Evolutionary conservation across 2,888 invertebrate species (phyloP), one percentile per base, ranked within the genome.

Genomic region (Malthinus flaveolus): DNA sequence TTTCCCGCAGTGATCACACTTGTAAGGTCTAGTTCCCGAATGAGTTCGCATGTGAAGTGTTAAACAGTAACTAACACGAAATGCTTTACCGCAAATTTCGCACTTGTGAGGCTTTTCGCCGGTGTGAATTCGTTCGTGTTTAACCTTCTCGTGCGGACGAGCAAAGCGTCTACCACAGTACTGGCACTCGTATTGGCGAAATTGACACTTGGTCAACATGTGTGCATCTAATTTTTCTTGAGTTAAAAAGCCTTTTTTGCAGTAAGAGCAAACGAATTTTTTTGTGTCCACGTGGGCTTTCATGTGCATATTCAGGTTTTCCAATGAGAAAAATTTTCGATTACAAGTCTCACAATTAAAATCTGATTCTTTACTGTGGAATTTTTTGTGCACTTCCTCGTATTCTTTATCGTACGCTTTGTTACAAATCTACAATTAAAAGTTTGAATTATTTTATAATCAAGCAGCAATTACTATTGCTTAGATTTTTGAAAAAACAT

Each of bases 41-140:
- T 91, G 91, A 7, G 90, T 90, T 52, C 91, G 83, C 84, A 91
- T 86, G 74, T 91, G 91, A 7, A 91, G 78, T 0, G 90, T 91
- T 46, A 91, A 79, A 58, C 91, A 91, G 73, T 91, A 91, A 49
- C 89, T 86, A 15, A 91, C 91, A 7, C 91, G 83, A 78, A 91
- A 91, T 3, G 87, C 84, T 75, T 91, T 91, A 44, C 90, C 90
- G 72, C 91, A 91, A 32, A 91, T 87, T 73, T 89, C 88, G 68
- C 91, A 91, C 52, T 85, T 81, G 69, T 91, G 88, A 0, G 91
- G 91, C 68, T 90, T 90, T 71, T 90, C 90, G 0, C 86, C 86
- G 0, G 91, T 91, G 67, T 91, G 91, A 70, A 91, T 88, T n/a
- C 91, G 81, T 75, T 91, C 91, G 68, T 91, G 91, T 75, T 91